Evolutionary conservation across 2,797 vertebrate species (phyloP), one percentile per base, ranked within the genome.

Genomic region (Sphaeramia orbicularis): DNA sequence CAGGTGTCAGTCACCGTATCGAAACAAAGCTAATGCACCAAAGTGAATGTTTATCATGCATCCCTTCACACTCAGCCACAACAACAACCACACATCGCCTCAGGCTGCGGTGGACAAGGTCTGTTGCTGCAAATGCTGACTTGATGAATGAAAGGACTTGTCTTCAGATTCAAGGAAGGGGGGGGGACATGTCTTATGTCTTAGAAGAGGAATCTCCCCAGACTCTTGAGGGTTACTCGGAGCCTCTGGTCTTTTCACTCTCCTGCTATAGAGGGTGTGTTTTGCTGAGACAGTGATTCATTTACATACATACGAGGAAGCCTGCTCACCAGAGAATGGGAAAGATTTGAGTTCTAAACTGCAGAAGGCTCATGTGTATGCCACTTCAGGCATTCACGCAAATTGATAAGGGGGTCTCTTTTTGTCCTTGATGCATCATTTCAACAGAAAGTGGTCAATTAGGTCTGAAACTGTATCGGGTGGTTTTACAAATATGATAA

Each of bases 301-400:
- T 93, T 92, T 89, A 85, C 88, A 93, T 90, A 92, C 82, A 92
- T 89, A 92, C 89, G 71, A 89, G 85, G 76, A 75, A 53, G 71
- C 76, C 56, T 71, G 68, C 68, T 77, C 87, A 68, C 86, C 62
- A 60, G 78, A 83, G 83, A 81, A 70, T 89, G 83, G 66, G 72
- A 58, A 71, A 76, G 71, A 72, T 80, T 57, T 71, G 32, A 43
- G 21, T 77, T 80, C 74, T 69, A 70, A 71, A 73, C 76, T 73
- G 53, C 24, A 27, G 64, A 51, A 60, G 49, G 50, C 71, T 54
- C n/a, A 11, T n/a, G n/a, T n/a, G n/a, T n/a, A n/a, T n/a, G n/a
- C n/a, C n/a, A n/a, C n/a, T n/a, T n/a, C n/a, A n/a, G 54, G 10
- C 49, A 38, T 56, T 63, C 14, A 32, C 15, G 27, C 52, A 68